phyloP scores from a whole-genome alignment of 1,140 invertebrate genomes.

The Tetranychus cinnabarinus region DNA sequence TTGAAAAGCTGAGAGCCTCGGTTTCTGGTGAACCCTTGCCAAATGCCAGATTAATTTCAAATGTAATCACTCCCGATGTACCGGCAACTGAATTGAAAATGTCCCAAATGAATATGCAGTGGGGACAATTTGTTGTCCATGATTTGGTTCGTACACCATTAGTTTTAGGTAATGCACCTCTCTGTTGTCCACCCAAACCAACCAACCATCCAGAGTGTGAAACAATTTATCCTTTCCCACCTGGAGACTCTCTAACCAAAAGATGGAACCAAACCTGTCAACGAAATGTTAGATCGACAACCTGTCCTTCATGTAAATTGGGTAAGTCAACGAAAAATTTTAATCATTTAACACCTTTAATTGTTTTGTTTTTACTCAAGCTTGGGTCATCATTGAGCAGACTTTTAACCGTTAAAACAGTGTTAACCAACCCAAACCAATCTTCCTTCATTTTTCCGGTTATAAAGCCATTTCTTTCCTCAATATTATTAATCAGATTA shows the following conservation, averaged over 20 bases:
- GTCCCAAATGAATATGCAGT: slow-evolving; percentile 97
- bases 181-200: not conserved
- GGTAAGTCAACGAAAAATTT: not conserved
- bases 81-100: slow-evolving; percentile 50
- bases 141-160: not conserved
- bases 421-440: too few relatives aligned
- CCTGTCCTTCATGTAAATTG: slow-evolving; percentile 4
- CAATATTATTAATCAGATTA: too few relatives aligned
- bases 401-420: too few relatives aligned
- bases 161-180: not conserved
- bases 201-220: not conserved
- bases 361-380: too few relatives aligned
- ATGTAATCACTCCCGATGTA: slow-evolving; percentile 45
- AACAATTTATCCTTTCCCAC: not conserved
- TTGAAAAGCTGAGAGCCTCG: slow-evolving; percentile 52
- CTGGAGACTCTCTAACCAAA: not conserved
- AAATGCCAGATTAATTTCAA: slow-evolving; percentile 20
- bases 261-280: slow-evolving; percentile 5
- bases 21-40: slow-evolving; percentile 55
- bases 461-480: too few relatives aligned
- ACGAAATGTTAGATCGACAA: slow-evolving; percentile 4
- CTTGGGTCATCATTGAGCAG: too few relatives aligned
- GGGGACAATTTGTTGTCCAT: slow-evolving; percentile 67
- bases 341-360: too few relatives aligned
- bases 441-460: too few relatives aligned